Conservation (phyloP, 2,113 vertebrate genomes). For the Oncorhynchus mykiss region DNA sequence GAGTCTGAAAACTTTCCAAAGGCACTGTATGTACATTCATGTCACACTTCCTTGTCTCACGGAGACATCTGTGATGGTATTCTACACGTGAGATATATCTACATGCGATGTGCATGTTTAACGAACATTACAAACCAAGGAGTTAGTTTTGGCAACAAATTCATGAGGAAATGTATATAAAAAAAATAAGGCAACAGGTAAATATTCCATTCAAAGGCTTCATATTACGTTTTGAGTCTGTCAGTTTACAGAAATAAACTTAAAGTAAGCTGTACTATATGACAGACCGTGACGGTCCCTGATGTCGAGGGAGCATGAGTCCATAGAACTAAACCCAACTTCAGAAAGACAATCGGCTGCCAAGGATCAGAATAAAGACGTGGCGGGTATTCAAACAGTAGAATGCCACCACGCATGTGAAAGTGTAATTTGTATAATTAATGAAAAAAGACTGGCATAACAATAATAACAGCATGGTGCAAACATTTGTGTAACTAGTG, state of each 20-base stretch:
- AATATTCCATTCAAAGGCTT: slow-evolving; percentile 49
- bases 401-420: too few species aligned
- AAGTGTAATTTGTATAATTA: too few species aligned
- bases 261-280: too few species aligned
- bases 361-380: too few species aligned
- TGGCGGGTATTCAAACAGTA: too few species aligned
- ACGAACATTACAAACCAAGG: slow-evolving; percentile 31
- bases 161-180: slow-evolving; percentile 41
- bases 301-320: too few species aligned
- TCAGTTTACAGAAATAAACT: slow-evolving; percentile 23
- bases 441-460: too few species aligned
- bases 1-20: too few species aligned
- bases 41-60: slow-evolving; percentile 62
- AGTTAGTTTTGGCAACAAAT: slow-evolving; percentile 57
- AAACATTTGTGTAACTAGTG: too few species aligned
- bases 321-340: too few species aligned
- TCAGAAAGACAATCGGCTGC: too few species aligned
- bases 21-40: slow-evolving; percentile 64
- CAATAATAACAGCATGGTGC: too few species aligned
- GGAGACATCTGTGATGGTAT: slow-evolving; percentile 63
- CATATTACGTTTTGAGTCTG: slow-evolving; percentile 32
- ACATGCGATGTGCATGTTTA: slow-evolving; percentile 34
- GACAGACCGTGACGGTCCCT: background rate
- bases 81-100: slow-evolving; percentile 43
- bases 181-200: slow-evolving; percentile 71